Evolutionary conservation across 2,888 invertebrate species (phyloP), one percentile per base, ranked within the genome.

Genomic region (Cantharis rufa): DNA sequence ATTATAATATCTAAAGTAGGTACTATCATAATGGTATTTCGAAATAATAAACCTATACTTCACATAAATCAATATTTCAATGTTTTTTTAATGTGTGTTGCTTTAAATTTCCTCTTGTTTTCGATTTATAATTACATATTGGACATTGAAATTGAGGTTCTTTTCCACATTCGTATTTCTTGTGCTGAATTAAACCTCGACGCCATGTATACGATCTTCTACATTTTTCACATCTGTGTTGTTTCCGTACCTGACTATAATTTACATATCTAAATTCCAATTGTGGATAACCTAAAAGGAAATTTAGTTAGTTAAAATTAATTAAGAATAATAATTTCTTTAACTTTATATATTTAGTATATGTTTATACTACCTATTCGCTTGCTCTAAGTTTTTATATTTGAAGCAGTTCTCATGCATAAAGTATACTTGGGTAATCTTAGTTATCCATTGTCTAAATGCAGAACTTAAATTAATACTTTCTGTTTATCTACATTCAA

Each of bases 111-210:
- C 72, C 74, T 62, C 78, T 74, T 10, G 77, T 70, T 72, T 83
- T 83, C 1, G 80, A 77, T 71, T 68, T 79, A 32, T 80, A 80
- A 32, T 62, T 69, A 78, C 87, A 88, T 24, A 84, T 79, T 13
- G 82, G 79, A 70, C 88, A 88, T 10, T 80, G 80, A 78, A 87
- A 88, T 72, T 84, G 84, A 4, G 86, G 86, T 62, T 83, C 83
- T 72, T 85, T 85, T 15, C 86, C 86, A 82, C 89, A 90, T 78
- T 89, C 89, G 78, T 87, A 88, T 77, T 87, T 89, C 80, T 66
- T 21, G 24, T 66, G 64, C 1, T 66, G 64, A 66, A 66, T 66
- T 69, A 69, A 32, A 28, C 69, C 69, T 15, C 69, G n/a, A 15
- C 69, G 21, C 69, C 69, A 69, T 15, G 28, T 71, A 69, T 75